Evolutionary conservation across 2,797 vertebrate species (phyloP).

Genomic region (Helicolenus hilgendorfi): DNA sequence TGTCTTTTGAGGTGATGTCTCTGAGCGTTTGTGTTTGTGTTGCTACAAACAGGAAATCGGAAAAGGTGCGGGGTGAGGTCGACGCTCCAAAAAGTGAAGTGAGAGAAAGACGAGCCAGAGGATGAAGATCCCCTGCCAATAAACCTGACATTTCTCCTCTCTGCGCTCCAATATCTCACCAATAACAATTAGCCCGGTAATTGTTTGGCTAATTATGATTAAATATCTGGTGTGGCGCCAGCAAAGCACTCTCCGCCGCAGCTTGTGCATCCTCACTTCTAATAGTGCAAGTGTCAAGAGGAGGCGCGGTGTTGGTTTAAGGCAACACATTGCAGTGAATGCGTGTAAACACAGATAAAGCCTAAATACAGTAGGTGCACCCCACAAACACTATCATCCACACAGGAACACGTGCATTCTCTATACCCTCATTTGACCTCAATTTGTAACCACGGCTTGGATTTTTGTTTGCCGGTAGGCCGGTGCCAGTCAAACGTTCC

Average conservation of each 20-base stretch:
- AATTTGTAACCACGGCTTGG: slow-evolving; percentile 48
- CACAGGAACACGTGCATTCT: not conserved
- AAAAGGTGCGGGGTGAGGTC: slow-evolving; percentile 11
- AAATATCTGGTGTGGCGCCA: slow-evolving; percentile 83
- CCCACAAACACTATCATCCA: slow-evolving; percentile 5
- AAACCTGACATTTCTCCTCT: slow-evolving; percentile 80
- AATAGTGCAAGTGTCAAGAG: slow-evolving; percentile 58
- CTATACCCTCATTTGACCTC: slow-evolving; percentile 47
- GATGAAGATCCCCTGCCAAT: slow-evolving; percentile 71
- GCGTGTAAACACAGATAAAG: slow-evolving; percentile 32
- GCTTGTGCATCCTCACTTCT: slow-evolving; percentile 66
- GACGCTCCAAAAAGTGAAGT: slow-evolving; percentile 23
- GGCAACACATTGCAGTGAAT: not conserved
- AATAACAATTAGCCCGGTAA: slow-evolving; percentile 89
- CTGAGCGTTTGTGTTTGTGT: slow-evolving; percentile 22
- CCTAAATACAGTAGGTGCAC: not conserved
- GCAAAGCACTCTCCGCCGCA: slow-evolving; percentile 73
- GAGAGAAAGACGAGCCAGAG: slow-evolving; percentile 34
- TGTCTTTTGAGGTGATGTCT: not conserved
- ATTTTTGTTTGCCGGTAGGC: slow-evolving; percentile 52
- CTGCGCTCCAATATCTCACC: slow-evolving; percentile 78
- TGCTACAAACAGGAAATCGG: not conserved
- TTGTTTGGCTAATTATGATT: slow-evolving; percentile 90
- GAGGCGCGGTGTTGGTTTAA: slow-evolving; percentile 23
- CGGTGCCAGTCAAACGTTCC: slow-evolving; percentile 50